Evolutionary conservation across 2,113 vertebrate species (phyloP).

Genomic region (Aviceda subcristata): DNA sequence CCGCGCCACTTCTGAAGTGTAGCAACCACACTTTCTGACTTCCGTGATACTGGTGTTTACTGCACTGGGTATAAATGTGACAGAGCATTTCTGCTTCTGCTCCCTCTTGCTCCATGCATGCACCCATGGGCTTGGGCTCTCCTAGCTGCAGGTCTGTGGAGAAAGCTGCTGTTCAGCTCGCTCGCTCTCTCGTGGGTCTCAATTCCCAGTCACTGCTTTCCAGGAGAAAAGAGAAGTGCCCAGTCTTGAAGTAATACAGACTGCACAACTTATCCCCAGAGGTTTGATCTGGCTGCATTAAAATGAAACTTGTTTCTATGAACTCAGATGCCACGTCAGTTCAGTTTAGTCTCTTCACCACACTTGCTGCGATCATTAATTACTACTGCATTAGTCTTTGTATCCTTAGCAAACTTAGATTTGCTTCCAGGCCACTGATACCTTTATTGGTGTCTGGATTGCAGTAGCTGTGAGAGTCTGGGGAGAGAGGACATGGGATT

Average conservation of each 20-base stretch:
- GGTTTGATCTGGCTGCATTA: neutral
- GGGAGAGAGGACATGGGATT: neutral
- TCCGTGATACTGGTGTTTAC: neutral
- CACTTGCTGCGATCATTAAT: neutral
- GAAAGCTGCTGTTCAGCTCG: neutral
- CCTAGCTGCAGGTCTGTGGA: neutral
- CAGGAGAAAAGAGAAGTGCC: neutral
- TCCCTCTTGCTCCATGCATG: accelerated
- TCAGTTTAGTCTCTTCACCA: neutral
- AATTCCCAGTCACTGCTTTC: neutral
- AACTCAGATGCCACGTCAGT: neutral
- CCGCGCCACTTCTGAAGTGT: neutral
- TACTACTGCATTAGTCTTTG: neutral
- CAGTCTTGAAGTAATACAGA: neutral
- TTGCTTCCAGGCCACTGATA: neutral
- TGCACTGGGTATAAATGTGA: neutral
- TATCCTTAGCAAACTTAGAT: neutral
- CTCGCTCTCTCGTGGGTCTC: neutral
- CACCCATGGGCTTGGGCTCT: neutral
- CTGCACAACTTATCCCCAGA: neutral
- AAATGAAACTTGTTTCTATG: slow-evolving; percentile 4
- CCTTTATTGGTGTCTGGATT: neutral
- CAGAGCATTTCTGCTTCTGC: neutral
- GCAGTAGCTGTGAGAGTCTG: neutral
- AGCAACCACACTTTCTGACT: neutral